Conservation (phyloP, 1,140 invertebrate genomes). For the Colletes latitarsis region DNA sequence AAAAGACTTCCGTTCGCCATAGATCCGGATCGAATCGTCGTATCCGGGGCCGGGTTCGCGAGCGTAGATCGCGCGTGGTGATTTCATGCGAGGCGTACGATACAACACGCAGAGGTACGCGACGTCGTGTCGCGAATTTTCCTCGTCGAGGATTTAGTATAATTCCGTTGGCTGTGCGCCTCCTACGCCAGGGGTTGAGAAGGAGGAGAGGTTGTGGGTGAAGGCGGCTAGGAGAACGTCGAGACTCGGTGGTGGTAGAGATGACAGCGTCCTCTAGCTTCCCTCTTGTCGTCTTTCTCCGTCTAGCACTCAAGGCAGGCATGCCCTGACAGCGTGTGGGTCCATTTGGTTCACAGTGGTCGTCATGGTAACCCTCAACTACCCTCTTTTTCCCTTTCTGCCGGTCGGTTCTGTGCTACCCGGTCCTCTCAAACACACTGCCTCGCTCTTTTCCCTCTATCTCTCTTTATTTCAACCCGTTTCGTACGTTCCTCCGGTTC, state of each 20-base stretch:
- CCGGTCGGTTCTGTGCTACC: slow-evolving; percentile 50
- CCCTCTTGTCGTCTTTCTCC: slow-evolving; percentile 60
- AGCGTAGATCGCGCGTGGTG: slow-evolving; percentile 29
- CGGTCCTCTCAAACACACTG: slow-evolving; percentile 51
- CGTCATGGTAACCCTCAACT: slow-evolving; percentile 74
- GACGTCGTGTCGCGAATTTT: slow-evolving; percentile 69
- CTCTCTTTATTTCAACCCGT: slow-evolving; percentile 28
- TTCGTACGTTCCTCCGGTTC: slow-evolving; percentile 38
- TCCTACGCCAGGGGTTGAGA: slow-evolving; percentile 10
- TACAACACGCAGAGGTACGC: slow-evolving; percentile 59
- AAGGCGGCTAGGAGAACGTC: slow-evolving; percentile 30
- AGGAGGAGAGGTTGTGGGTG: background rate
- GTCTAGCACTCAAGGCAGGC: slow-evolving; percentile 65
- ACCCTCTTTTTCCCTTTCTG: slow-evolving; percentile 71
- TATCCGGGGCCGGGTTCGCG: background rate
- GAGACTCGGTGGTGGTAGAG: slow-evolving; percentile 49
- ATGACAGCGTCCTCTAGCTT: slow-evolving; percentile 43
- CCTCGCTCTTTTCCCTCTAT: slow-evolving; percentile 3
- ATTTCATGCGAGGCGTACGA: slow-evolving; percentile 60
- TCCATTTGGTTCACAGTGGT: slow-evolving; percentile 77
- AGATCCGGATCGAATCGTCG: slow-evolving; percentile 55
- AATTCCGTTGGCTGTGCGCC: slow-evolving; percentile 66
- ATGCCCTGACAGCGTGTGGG: slow-evolving; percentile 72
- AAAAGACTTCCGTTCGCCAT: background rate
- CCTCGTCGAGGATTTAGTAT: slow-evolving; percentile 70